These are phyloP conservation scores for Cynaeus angustus DNA, from an alignment of 2,888 invertebrate genomes.

Conservation along the genomic window DNA sequence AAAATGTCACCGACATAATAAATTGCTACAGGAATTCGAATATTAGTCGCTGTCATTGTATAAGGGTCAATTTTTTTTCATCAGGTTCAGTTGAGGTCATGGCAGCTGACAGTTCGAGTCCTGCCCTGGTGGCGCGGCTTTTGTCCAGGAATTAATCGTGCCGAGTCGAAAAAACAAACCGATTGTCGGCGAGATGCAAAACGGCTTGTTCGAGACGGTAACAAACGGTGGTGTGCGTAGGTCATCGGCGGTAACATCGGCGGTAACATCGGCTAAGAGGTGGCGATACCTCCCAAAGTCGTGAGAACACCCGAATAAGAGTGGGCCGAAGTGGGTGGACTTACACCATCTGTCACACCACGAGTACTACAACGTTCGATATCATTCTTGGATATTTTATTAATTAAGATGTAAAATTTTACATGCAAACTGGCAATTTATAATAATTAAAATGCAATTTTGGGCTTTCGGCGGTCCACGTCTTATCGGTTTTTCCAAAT, in stretches of 20 bases:
- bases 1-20: slow-evolving; percentile 45
- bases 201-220: slow-evolving; percentile 49
- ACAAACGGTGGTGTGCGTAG: slow-evolving; percentile 60
- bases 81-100: slow-evolving; percentile 41
- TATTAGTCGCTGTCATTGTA: slow-evolving; percentile 26
- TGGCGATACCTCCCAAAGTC: slow-evolving; percentile 59
- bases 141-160: slow-evolving; percentile 47
- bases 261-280: too few relatives aligned
- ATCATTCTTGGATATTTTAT: background rate
- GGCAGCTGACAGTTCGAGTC: slow-evolving; percentile 33
- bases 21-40: slow-evolving; percentile 36
- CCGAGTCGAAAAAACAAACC: slow-evolving; percentile 43
- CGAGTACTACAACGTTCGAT: slow-evolving; percentile 25
- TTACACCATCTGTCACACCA: slow-evolving; percentile 41
- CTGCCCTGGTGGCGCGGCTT: slow-evolving; percentile 41
- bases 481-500: slow-evolving; percentile 8
- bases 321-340: slow-evolving; percentile 60
- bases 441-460: slow-evolving; percentile 31
- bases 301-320: slow-evolving; percentile 59
- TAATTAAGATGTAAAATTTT: slow-evolving; percentile 16
- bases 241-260: slow-evolving; percentile 58
- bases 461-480: slow-evolving; percentile 12
- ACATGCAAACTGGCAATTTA: slow-evolving; percentile 34
- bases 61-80: slow-evolving; percentile 42
- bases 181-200: slow-evolving; percentile 46